A percentile compares a stretch with the other conserved stretches of the same genome.
phyloP scores from a whole-genome alignment of 2,113 vertebrate species.

The Neolamprologus variostigma region DNA sequence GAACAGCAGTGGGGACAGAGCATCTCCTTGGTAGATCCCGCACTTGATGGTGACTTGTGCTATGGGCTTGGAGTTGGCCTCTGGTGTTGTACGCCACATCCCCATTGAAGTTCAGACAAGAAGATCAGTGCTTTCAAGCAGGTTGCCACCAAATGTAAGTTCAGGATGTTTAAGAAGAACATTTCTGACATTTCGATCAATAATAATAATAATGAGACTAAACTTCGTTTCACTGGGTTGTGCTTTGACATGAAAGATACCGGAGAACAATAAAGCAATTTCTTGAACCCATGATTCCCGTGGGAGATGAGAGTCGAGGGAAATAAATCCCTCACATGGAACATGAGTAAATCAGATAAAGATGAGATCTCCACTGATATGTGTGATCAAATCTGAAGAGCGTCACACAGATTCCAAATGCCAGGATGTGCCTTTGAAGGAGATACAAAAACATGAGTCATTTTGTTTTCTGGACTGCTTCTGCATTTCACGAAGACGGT shows the following conservation, averaged over 20 bases:
- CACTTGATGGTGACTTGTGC: neutral
- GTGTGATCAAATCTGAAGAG: neutral
- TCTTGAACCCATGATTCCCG: neutral
- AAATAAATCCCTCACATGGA: neutral
- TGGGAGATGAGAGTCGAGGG: neutral
- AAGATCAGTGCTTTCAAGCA: neutral
- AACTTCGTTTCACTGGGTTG: neutral
- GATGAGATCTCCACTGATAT: neutral
- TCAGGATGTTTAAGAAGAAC: neutral
- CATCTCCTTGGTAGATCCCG: neutral
- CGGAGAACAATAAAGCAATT: neutral
- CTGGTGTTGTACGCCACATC: fast-evolving
- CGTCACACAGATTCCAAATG: neutral
- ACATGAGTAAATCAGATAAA: neutral
- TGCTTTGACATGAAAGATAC: neutral
- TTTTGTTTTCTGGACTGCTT: neutral
- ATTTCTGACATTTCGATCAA: neutral
- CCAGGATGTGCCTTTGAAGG: neutral
- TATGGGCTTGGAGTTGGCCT: neutral
- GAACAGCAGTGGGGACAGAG: neutral
- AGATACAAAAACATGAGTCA: neutral
- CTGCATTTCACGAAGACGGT: neutral
- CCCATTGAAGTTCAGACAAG: neutral
- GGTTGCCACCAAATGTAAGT: neutral
- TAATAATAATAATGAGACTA: neutral